Conservation (phyloP, 2,797 vertebrate species). For the Hybognathus amarus region DNA sequence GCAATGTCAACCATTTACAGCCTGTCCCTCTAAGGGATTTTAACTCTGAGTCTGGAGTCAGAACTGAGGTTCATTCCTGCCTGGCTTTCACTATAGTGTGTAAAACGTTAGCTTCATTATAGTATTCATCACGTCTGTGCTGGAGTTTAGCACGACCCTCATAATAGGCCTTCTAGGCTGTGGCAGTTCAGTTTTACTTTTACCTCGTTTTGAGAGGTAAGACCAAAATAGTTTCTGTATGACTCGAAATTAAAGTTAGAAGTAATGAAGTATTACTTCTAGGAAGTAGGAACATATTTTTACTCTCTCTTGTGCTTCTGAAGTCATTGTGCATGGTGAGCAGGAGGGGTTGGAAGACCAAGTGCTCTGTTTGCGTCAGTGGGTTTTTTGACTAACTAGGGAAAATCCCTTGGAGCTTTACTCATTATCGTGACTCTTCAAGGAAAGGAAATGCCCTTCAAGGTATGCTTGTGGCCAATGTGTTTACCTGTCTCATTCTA, state of each 20-base stretch:
- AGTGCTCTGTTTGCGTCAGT: not conserved
- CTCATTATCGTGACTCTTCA: not conserved
- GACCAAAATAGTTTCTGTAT: not conserved
- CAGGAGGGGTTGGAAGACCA: not conserved
- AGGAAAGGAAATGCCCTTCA: not conserved
- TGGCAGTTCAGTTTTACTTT: not conserved
- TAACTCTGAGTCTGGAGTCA: not conserved
- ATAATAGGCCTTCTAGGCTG: not conserved
- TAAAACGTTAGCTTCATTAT: slow-evolving; percentile 7
- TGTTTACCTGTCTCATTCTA: not conserved
- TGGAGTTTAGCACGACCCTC: not conserved
- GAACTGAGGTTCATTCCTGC: not conserved
- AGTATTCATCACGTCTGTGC: slow-evolving; percentile 9
- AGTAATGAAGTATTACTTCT: not conserved
- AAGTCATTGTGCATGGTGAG: not conserved
- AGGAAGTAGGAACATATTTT: not conserved
- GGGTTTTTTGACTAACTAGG: slow-evolving; percentile 1
- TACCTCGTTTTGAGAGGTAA: not conserved
- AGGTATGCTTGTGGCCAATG: not conserved
- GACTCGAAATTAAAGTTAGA: not conserved
- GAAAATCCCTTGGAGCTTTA: not conserved
- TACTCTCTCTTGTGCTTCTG: not conserved
- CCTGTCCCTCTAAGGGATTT: not conserved
- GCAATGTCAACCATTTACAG: not conserved
- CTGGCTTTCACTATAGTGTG: slow-evolving; percentile 14